Base-by-base conservation (phyloP, 92 coral and sea anemone genomes). In the Siderastrea radians region DNA sequence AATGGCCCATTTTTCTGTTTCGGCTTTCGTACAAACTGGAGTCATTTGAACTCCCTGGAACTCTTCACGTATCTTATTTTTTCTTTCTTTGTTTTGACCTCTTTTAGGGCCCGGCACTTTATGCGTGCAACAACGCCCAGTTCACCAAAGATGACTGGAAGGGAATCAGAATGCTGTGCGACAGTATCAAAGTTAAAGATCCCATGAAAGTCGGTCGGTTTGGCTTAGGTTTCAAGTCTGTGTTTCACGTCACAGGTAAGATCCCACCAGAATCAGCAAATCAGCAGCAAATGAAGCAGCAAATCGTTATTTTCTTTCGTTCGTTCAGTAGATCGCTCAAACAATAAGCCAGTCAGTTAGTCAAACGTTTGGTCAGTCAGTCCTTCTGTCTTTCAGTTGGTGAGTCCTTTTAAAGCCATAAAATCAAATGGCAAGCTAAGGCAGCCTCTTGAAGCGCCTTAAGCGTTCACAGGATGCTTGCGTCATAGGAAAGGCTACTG, bases 221-320 rank as follows among this genome's bases (percentile, higher is more conserved):
- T 89, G 96, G 96, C 43, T 86, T 94, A 48, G 96, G 96, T 3
- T 94, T 94, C 54, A 94, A 94, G 84, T 94, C 96, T 72, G 96
- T 94, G 0, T 94, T 88, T 54, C 96, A 94, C 59, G 75, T 94
- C 60, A 94, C 96, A 91, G 96, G 96, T 91, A 48, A 83, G 26
- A n/a, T 55, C 9, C 60, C 0, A 8, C 1, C 6, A 14, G 16
- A 45, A 0, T 3, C 12, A 7, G 7, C 15, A 5, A 2, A 8
- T 1, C 46, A 0, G 5, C 1, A 0, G 4, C 10, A 12, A 4
- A 1, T 26, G 38, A 26, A 26, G 38, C 38, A 26, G 38, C 38
- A 26, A 26, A 26, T 26, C 0, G 38, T 26, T 26, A n/a, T 26
- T 26, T 26, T 26, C 38, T 26, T 26, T 26, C 38, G 38, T 26